Conservation (phyloP, 2,888 invertebrate genomes). For the Amblyjoppa proteus region DNA sequence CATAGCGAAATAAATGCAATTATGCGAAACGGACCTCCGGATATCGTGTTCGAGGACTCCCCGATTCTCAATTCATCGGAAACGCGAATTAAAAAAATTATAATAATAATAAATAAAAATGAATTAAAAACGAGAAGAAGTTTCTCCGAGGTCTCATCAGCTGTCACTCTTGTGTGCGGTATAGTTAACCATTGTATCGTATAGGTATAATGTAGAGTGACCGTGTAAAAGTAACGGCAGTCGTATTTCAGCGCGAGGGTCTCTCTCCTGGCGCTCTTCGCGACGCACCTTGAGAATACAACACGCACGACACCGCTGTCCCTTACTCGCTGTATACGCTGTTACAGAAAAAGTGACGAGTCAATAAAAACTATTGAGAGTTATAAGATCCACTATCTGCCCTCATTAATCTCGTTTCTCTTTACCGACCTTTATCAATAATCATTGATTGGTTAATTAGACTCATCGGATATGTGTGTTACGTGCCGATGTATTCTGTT, state of each 20-base stretch:
- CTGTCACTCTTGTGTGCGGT: conserved; percentile 65
- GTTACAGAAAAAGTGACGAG: conserved; percentile 59
- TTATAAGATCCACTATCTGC: conserved; percentile 51
- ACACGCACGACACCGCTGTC: conserved; percentile 52
- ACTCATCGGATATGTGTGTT: conserved; percentile 44
- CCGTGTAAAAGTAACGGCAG: conserved; percentile 37
- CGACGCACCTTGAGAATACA: conserved; percentile 62
- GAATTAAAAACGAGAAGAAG: conserved; percentile 41
- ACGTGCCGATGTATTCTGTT: background rate
- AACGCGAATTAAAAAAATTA: conserved; percentile 42
- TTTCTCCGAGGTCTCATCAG: conserved; percentile 66
- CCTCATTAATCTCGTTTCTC: conserved; percentile 62
- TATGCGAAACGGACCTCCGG: conserved; percentile 52
- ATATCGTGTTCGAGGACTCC: conserved; percentile 37
- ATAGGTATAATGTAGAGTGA: conserved; percentile 14
- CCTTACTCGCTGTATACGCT: conserved; percentile 50
- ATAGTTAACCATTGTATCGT: conserved; percentile 10
- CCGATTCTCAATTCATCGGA: conserved; percentile 56
- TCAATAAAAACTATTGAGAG: conserved; percentile 65
- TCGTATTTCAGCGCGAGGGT: conserved; percentile 41
- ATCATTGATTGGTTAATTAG: conserved; percentile 67
- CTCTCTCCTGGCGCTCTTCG: conserved; percentile 27
- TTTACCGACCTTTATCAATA: conserved; percentile 64
- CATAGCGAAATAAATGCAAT: conserved; percentile 51
- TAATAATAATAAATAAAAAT: conserved; percentile 25